Evolutionary conservation across 2,888 invertebrate species (phyloP).

Genomic region (Cybosia mesomella): DNA sequence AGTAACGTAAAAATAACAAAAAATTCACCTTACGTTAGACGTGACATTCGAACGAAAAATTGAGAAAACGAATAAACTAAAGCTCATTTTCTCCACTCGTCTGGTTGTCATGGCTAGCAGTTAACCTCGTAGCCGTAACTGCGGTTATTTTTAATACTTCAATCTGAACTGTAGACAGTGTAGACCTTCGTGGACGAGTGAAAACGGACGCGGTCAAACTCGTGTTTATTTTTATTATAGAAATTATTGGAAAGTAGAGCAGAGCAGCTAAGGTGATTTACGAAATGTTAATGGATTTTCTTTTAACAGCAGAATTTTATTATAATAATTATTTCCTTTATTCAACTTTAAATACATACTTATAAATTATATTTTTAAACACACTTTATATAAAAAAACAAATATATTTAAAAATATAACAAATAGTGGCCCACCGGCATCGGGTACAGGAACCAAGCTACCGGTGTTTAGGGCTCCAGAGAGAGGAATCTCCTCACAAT

Average conservation of each 20-base stretch:
- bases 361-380: too few relatives aligned
- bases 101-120: constrained; percentile 57
- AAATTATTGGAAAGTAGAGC: constrained; percentile 55
- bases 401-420: too few relatives aligned
- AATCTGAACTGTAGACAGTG: constrained; percentile 55
- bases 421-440: too few relatives aligned
- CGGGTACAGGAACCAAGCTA: too few relatives aligned
- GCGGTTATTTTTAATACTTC: constrained; percentile 57
- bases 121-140: constrained; percentile 59
- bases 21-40: background rate
- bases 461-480: too few relatives aligned
- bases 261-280: constrained; percentile 50
- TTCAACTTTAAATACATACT: too few relatives aligned
- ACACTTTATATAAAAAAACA: too few relatives aligned
- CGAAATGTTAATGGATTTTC: constrained; percentile 32
- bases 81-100: constrained; percentile 48
- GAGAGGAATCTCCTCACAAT: too few relatives aligned
- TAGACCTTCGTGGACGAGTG: constrained; percentile 60
- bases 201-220: constrained; percentile 53
- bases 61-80: constrained; percentile 29
- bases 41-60: constrained; percentile 6
- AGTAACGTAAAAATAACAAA: background rate
- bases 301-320: constrained; percentile 14
- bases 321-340: too few relatives aligned
- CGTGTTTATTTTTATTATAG: constrained; percentile 58